phyloP scores from a whole-genome alignment of 2,113 vertebrate genomes.

The Arvicanthis niloticus region DNA sequence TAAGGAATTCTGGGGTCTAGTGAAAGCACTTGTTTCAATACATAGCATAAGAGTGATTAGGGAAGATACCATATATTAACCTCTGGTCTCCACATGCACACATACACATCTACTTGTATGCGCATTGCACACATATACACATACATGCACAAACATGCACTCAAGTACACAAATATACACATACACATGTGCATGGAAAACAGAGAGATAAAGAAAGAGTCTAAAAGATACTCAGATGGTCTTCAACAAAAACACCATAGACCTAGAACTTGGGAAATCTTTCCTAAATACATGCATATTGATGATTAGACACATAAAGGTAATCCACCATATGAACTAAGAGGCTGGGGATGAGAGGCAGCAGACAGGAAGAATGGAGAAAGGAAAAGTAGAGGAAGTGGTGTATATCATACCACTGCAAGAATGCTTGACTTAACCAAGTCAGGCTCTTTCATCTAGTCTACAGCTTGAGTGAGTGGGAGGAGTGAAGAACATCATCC shows the following conservation, averaged over 20 bases:
- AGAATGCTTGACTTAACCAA: not conserved
- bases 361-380: not conserved
- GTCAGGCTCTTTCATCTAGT: not conserved
- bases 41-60: not conserved
- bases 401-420: accelerated
- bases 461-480: not conserved
- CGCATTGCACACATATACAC: not conserved
- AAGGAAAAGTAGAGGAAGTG: accelerated
- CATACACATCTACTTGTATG: not conserved
- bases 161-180: not conserved
- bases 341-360: not conserved
- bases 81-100: not conserved
- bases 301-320: not conserved
- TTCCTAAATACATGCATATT: not conserved
- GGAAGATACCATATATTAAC: not conserved
- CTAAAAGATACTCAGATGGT: not conserved
- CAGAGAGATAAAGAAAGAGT: not conserved
- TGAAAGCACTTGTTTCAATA: not conserved
- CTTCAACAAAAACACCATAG: not conserved
- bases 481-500: not conserved
- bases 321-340: no score
- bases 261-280: not conserved
- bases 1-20: not conserved
- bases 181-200: not conserved
- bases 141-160: not conserved